Percentiles rank a stretch among this genome's conserved stretches.
These are phyloP conservation scores for Acipenser oxyrinchus DNA, from an alignment of 2,797 vertebrate genomes.

Conservation along the genomic window DNA sequence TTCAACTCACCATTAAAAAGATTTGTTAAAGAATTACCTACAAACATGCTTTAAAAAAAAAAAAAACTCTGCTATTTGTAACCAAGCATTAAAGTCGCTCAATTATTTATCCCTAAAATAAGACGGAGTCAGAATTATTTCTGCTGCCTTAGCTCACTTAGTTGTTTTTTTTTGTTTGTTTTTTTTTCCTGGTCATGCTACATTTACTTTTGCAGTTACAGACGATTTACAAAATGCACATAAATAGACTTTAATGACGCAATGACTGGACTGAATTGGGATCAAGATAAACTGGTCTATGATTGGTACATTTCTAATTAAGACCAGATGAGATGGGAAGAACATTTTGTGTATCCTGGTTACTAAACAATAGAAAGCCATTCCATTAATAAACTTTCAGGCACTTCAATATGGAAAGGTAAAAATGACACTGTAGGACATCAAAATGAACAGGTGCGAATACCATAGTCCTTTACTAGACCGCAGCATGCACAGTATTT, in stretches of 20 bases:
- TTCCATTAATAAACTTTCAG: no score
- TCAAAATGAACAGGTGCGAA: no score
- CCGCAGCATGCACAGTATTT: no score
- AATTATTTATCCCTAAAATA: not conserved
- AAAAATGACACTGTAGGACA: no score
- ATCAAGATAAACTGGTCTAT: not conserved
- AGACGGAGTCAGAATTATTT: not conserved
- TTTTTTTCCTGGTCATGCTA: not conserved
- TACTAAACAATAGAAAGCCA: no score
- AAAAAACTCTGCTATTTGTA: not conserved
- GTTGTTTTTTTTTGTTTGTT: not conserved
- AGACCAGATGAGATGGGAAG: not conserved
- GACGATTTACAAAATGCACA: conserved; percentile 1
- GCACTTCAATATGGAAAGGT: no score
- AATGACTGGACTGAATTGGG: not conserved
- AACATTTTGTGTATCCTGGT: not conserved
- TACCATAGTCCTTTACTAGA: no score
- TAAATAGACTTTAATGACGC: conserved; percentile 1
- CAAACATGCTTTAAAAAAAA: not conserved
- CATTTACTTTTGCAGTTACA: conserved; percentile 1
- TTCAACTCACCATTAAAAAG: not conserved
- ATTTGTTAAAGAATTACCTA: not conserved
- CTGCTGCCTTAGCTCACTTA: not conserved
- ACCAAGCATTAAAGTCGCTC: not conserved
- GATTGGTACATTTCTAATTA: not conserved